phyloP scores from a whole-genome alignment of 2,888 invertebrate species.

The Phortica okadai region DNA sequence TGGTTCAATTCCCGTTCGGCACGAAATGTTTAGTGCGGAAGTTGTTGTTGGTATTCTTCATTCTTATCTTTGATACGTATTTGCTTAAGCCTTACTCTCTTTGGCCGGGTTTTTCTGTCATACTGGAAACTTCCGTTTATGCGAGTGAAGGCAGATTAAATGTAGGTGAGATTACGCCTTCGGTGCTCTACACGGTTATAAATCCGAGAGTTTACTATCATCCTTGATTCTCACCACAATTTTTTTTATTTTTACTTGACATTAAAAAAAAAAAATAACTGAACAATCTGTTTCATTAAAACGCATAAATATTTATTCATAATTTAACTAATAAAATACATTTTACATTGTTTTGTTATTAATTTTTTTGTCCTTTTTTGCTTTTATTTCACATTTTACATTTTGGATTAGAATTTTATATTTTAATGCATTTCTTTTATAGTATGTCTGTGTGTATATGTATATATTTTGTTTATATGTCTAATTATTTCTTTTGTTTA shows the following conservation, averaged over 20 bases:
- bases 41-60: no score
- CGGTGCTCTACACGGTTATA: conserved; percentile 72
- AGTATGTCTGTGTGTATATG: background rate
- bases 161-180: conserved; percentile 70
- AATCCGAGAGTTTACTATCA: conserved; percentile 72
- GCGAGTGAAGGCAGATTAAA: conserved; percentile 68
- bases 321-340: conserved; percentile 50
- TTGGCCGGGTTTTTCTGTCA: conserved; percentile 68
- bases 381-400: conserved; percentile 4
- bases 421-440: background rate
- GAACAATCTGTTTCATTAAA: conserved; percentile 42
- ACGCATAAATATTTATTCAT: conserved; percentile 68
- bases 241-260: conserved; percentile 32
- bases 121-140: conserved; percentile 61
- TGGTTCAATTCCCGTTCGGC: no score
- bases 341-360: background rate
- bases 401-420: background rate
- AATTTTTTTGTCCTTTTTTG: background rate
- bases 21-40: no score
- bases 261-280: background rate
- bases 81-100: conserved; percentile 60
- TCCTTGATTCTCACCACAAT: conserved; percentile 72
- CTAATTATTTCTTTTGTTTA: conserved; percentile 28
- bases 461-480: conserved; percentile 13
- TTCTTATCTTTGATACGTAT: background rate